Base-by-base conservation (phyloP, 2,888 invertebrate species). In the Campaea margaritaria region DNA sequence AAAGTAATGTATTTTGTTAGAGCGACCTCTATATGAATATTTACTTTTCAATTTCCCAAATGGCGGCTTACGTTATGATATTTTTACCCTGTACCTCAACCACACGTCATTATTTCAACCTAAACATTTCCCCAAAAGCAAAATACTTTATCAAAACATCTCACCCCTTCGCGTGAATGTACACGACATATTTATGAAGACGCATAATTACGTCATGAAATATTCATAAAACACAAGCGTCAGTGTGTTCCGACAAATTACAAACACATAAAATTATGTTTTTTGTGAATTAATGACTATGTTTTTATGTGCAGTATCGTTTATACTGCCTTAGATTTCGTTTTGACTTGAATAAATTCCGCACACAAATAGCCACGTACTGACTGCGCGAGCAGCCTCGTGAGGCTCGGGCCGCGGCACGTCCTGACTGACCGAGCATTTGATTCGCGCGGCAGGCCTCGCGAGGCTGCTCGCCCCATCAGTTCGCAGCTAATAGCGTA, bases 151-250 rank as follows among this genome's bases (percentile, higher is more conserved):
- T 62, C 54, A 62, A 58, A 65, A 62, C 59, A 64, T 65, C 43
- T 56, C 58, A 53, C 62, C 64, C 58, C 48, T 56, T 45, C 51
- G 54, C 49, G 59, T 67, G 64, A 65, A 67, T 64, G 52, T 61
- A 67, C 68, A 63, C 65, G 64, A 64, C 65, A 63, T 64, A 60
- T 57, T 70, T 72, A 73, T 73, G 73, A 70, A 76, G 65, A 66
- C 63, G 67, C 62, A 67, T 73, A 64, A 72, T 69, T 69, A 67
- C 57, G 63, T 70, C 69, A 75, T 82, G 76, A 76, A 81, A 81
- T 83, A 83, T 83, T 79, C 79, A 83, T 82, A 76, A 71, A 77
- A 77, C 65, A 65, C 69, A 72, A 73, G 73, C 72, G 65, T 70
- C 64, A 43, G 8, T 36, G 46, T 56, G 59, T 55, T 51, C 51